phyloP scores from a whole-genome alignment of 2,888 invertebrate species.

The Coenonympha arcania region DNA sequence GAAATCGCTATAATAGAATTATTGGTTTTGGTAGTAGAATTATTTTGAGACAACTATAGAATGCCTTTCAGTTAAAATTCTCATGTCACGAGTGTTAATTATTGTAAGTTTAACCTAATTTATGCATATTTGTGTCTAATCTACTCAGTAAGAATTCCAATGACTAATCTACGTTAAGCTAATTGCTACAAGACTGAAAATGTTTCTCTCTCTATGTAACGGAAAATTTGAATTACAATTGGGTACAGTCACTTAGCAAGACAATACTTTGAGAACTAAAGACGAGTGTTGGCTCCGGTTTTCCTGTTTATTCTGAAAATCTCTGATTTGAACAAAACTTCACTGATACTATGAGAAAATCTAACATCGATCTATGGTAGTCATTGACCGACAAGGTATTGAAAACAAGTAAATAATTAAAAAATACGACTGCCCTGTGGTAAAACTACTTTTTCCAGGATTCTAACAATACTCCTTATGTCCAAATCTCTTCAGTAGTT shows the following conservation, averaged over 20 bases:
- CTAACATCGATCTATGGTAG: neutral
- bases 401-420: too few species aligned
- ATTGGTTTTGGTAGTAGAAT: too few species aligned
- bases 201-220: slow-evolving; percentile 6
- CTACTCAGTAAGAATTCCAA: neutral
- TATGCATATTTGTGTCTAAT: neutral
- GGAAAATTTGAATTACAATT: slow-evolving; percentile 18
- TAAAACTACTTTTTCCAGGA: too few species aligned
- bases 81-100: neutral
- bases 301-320: slow-evolving; percentile 1
- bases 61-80: neutral
- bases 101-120: neutral
- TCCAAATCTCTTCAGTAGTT: too few species aligned
- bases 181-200: neutral
- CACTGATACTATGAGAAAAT: neutral
- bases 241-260: neutral
- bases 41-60: too few species aligned
- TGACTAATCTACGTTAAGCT: neutral
- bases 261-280: slow-evolving; percentile 5
- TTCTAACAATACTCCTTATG: too few species aligned
- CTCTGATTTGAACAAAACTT: neutral
- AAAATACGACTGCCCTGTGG: too few species aligned
- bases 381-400: too few species aligned
- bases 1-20: too few species aligned
- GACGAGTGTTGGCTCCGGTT: neutral